Percentiles rank a stretch among this genome's conserved stretches.
These are phyloP conservation scores for Agrilus planipennis DNA, from an alignment of 1,140 invertebrate genomes.

Conservation along the genomic window DNA sequence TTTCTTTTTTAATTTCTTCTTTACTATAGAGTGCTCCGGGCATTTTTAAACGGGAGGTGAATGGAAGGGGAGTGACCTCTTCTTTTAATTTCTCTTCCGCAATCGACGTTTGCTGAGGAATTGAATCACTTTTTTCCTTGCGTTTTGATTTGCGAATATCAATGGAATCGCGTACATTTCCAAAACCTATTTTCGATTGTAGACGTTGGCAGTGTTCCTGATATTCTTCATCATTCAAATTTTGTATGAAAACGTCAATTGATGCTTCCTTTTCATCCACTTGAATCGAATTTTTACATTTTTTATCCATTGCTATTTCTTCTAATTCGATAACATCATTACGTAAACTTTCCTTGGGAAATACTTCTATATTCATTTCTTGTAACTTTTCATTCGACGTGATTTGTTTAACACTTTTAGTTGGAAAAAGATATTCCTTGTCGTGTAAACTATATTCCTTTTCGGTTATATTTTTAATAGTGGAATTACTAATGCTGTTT, in stretches of 20 bases:
- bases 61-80: not conserved
- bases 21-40: constrained; percentile 18
- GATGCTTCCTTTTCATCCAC: not conserved
- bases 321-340: not conserved
- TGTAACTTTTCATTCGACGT: constrained; percentile 8
- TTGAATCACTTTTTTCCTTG: constrained; percentile 34
- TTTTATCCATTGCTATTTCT: constrained; percentile 7
- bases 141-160: constrained; percentile 53
- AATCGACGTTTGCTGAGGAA: constrained; percentile 33
- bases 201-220: constrained; percentile 54
- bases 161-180: constrained; percentile 56
- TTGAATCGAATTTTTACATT: constrained; percentile 6
- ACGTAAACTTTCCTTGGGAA: constrained; percentile 17
- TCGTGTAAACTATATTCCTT: constrained; percentile 11
- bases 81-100: constrained; percentile 36
- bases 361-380: constrained; percentile 1
- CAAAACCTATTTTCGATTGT: constrained; percentile 58
- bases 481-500: constrained; percentile 35
- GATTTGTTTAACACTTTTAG: no score
- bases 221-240: constrained; percentile 37
- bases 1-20: constrained; percentile 29
- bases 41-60: not conserved
- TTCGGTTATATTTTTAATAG: constrained; percentile 31
- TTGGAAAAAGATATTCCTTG: not conserved
- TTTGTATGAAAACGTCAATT: no score